Evolutionary conservation across 2,113 vertebrate species (phyloP).

Genomic region (Menidia beryllina): DNA sequence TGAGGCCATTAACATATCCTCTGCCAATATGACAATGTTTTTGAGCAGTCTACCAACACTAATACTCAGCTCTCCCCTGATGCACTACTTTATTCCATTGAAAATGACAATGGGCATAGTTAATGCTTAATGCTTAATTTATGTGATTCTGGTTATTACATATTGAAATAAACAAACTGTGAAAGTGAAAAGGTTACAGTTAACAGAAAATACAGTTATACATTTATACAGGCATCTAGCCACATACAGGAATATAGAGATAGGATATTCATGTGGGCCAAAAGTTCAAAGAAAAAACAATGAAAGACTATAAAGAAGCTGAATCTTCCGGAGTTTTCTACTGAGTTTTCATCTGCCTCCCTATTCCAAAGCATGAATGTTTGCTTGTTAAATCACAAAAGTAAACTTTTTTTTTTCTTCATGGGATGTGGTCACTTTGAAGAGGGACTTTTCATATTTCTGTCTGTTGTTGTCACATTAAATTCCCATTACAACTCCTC

Average conservation of each 20-base stretch:
- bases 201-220: not conserved
- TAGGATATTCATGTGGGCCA: too few relatives aligned
- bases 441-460: not conserved
- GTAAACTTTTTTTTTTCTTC: too few relatives aligned
- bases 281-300: too few relatives aligned
- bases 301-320: too few relatives aligned
- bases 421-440: not conserved
- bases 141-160: not conserved
- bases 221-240: not conserved
- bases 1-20: not conserved
- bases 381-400: not conserved
- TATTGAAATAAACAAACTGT: not conserved
- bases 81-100: too few relatives aligned
- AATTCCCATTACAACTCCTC: conserved; percentile 33
- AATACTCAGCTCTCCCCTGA: too few relatives aligned
- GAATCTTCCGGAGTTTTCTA: not conserved
- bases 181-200: not conserved
- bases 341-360: not conserved
- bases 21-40: not conserved
- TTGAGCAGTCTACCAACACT: too few relatives aligned
- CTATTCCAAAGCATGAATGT: not conserved
- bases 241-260: too few relatives aligned
- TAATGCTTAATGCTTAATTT: too few relatives aligned
- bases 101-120: too few relatives aligned
- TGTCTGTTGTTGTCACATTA: conserved; percentile 22